Evolutionary conservation across 2,113 vertebrate genomes (phyloP), one percentile per base, ranked within the genome.

Genomic region (Anthoscopus minutus): DNA sequence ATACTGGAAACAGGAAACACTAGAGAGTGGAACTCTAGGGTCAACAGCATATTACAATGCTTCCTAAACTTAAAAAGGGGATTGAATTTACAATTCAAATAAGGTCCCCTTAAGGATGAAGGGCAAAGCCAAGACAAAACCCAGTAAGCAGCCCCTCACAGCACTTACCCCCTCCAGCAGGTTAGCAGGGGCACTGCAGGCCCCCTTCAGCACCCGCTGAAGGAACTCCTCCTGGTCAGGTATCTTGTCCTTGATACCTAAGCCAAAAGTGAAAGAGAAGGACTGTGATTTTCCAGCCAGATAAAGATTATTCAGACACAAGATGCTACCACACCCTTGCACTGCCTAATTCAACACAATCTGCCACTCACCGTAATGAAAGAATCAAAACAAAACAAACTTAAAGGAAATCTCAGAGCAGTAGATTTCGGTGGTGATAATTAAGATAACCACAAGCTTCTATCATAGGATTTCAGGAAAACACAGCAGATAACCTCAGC

Each of bases 111-210:
- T 64, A 47, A 54, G 12, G 54, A 57, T 23, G 38, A 93, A 73
- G 51, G 18, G 33, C 22, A 90, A 92, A 78, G 24, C 21, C 15
- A 86, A 76, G 56, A 58, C 18, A 83, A 78, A 60, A 86, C 1
- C 20, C 37, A 61, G 19, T 1, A 35, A 1, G 44, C 22, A 77
- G 64, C 48, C 80, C 44, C 22, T 5, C 28, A 9, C 33, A 86
- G 94, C 92, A 96, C 98, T 98, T 94, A 99, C 99, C 98, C 99
- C 98, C 94, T 99, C 99, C 97, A 99, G 98, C 95, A 99, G 98
- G 77, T 97, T 98, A 83, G 98, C 98, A 92, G 99, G 99, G 42
- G 98, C 99, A 91, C 98, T 98, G 96, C 98, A 98, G 10, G 98
- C 98, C 94, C 98, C 99, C 13, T 94, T 97, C 92, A 99, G 96